Conservation (phyloP, 2,888 invertebrate species). For the Cistogaster globosa region DNA sequence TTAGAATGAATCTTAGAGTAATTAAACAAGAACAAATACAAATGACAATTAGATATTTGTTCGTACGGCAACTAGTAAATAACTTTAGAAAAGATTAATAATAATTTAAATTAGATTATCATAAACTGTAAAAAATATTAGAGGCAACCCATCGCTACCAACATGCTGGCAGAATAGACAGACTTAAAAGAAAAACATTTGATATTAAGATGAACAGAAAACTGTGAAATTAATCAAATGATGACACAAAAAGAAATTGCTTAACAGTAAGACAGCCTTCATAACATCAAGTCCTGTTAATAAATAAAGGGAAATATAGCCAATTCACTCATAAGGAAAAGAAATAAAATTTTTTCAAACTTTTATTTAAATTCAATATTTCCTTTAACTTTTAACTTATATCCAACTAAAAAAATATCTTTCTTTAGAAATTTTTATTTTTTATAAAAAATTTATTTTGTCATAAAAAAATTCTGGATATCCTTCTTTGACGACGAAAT, state of each 20-base stretch:
- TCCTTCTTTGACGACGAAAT: too few relatives aligned
- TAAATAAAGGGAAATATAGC: conserved; percentile 15
- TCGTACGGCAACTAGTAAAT: not conserved
- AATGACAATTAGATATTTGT: conserved; percentile 28
- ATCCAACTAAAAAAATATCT: too few relatives aligned
- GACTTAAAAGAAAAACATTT: conserved; percentile 10
- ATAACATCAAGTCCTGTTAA: conserved; percentile 22
- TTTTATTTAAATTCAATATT: too few relatives aligned
- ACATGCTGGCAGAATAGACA: not conserved
- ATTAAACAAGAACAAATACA: conserved; percentile 63
- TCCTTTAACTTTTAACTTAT: too few relatives aligned
- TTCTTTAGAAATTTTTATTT: too few relatives aligned
- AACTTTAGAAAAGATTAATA: conserved; percentile 62
- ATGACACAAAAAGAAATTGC: not conserved
- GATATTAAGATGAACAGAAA: conserved; percentile 12
- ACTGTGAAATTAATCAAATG: conserved; percentile 47
- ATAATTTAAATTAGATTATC: conserved; percentile 68
- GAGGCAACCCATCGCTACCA: conserved; percentile 30
- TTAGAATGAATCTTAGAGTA: conserved; percentile 18
- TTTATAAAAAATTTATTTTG: too few relatives aligned
- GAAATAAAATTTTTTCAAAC: too few relatives aligned
- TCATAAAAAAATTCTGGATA: too few relatives aligned
- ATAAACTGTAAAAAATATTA: conserved; percentile 61
- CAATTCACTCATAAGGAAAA: not conserved
- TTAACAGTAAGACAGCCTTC: not conserved